Evolutionary conservation across 2,797 vertebrate species (phyloP), one percentile per base, ranked within the genome.

Genomic region (Melanotaenia nigrans): DNA sequence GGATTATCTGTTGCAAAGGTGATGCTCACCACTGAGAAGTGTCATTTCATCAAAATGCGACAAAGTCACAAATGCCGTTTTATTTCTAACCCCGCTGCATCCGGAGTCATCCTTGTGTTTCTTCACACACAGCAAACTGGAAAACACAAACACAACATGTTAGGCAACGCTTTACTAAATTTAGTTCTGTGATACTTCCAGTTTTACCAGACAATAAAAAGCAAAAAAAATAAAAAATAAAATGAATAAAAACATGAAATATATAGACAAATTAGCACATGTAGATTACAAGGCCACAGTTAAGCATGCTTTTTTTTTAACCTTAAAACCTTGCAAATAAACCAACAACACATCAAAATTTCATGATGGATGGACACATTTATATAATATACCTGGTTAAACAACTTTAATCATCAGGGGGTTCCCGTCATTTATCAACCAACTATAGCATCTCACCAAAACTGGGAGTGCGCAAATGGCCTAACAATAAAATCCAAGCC

Each of bases 101-200:
- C 88, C 93, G 0, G 90, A 89, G 0, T 90, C 89, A 4, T 92
- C 89, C 84, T 99, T 99, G 84, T 99, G 97, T 66, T 92, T 95
- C 90, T 97, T 98, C 51, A 98, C 98, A 83, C 97, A 99, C 3
- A 84, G 65, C 14, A 99, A 90, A 79, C 98, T 99, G 54, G 62
- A 85, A 85, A 90, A 86, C 72, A 87, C 22, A 93, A 58, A 73
- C 2, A 55, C 28, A 16, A 55, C 28, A 18, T n/a, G 30, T 74
- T 3, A 30, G 30, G 18, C 38, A 54, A 68, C 7, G 9, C 16
- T 53, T 59, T 12, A 40, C 33, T 16, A 47, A 79, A 78, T 65
- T 40, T 38, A 22, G 28, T 51, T 71, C 57, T 13, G 49, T 54
- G 4, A 25, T 42, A 2, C 30, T 20, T 35, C 62, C 20, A 68